A percentile compares a stretch with the other conserved stretches of the same genome.
phyloP scores from a whole-genome alignment of 2,888 invertebrate genomes.

The Gisinianus flammeolus region DNA sequence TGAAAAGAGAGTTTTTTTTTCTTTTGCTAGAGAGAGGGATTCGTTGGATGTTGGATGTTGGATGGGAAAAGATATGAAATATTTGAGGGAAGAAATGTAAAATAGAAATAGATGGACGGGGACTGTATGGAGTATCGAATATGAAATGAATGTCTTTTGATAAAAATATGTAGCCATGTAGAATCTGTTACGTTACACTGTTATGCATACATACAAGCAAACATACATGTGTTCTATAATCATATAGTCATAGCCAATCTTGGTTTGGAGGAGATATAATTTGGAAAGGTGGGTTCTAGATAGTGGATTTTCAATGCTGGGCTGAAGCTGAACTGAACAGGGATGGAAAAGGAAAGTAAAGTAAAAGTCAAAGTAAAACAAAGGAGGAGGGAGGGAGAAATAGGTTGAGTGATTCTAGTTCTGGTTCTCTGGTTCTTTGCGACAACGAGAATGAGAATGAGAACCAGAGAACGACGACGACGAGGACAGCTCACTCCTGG shows the following conservation, averaged over 20 bases:
- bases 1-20: too few species aligned
- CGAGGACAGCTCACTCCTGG: too few species aligned
- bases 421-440: background rate
- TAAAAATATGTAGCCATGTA: conserved; percentile 10
- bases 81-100: conserved; percentile 3
- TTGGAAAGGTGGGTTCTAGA: background rate
- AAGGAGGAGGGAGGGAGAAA: conserved; percentile 11
- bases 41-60: too few species aligned
- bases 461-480: too few species aligned
- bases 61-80: too few species aligned
- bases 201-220: too few species aligned
- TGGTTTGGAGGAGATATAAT: conserved; percentile 14
- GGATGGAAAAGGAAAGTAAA: conserved; percentile 22
- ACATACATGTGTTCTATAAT: too few species aligned
- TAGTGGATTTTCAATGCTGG: background rate
- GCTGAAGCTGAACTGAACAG: too few species aligned
- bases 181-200: conserved; percentile 12
- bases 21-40: too few species aligned
- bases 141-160: conserved; percentile 31
- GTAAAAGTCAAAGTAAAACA: conserved; percentile 3
- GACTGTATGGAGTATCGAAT: conserved; percentile 17
- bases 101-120: conserved; percentile 30
- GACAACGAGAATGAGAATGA: background rate
- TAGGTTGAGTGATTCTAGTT: conserved; percentile 5
- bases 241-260: background rate